Evolutionary conservation across 2,113 vertebrate species (phyloP), one percentile per base, ranked within the genome.

Genomic region (Mormoops blainvillei): DNA sequence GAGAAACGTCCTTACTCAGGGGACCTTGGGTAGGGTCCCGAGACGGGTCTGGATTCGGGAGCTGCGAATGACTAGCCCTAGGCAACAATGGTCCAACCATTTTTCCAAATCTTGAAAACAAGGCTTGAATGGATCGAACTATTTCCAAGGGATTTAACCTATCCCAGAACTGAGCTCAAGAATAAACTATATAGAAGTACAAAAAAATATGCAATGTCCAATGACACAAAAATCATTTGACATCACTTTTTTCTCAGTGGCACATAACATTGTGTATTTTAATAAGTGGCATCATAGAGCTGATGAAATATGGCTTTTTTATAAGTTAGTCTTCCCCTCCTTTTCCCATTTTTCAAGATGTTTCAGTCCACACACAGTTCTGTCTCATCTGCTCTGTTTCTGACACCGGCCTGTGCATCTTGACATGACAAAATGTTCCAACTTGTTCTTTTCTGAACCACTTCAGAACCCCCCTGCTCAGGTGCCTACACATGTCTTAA

Each of bases 101-200:
- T 22, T 33, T 41, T n/a, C 52, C 19, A 36, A 31, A 80, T 61
- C 58, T 77, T 61, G 26, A 63, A 31, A 22, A 78, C 14, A n/a
- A 73, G 43, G 36, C 28, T 45, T 18, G 20, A 73, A 65, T 26
- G 19, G 13, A 43, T 54, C 50, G 16, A 45, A 76, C 8, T 61
- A 38, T 89, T 82, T 68, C 41, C 5, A 68, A 36, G 77, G 31
- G 28, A 92, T 61, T 63, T 43, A 90, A 90, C 87, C 58, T 43
- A 38, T 48, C 26, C 36, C 26, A 48, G 38, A 48, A 56, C 7
- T 19, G 28, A 82, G 45, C 14, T 91, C 4, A 54, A 61, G 14
- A 68, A 56, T 26, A 58, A 10, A 61, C 26, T 6, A 58, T 5
- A 24, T 1, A 52, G 83, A 56, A 88, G 50, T 54, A 33, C 0